A percentile compares a stretch with the other conserved stretches of the same genome.
These are phyloP conservation scores for Cataglyphis albicans DNA, from an alignment of 2,888 invertebrate species.

Conservation along the genomic window DNA sequence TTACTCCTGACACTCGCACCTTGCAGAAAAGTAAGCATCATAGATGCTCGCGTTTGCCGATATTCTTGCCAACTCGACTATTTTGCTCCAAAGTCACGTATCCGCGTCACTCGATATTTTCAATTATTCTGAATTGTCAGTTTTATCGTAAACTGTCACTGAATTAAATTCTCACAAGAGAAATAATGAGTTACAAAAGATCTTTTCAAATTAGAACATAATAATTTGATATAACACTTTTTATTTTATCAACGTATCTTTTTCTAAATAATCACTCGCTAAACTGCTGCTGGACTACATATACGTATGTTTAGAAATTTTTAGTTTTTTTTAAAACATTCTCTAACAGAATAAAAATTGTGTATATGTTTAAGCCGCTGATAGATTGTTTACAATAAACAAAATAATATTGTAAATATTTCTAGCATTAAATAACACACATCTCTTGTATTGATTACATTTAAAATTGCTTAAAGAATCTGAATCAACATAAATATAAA, in stretches of 20 bases:
- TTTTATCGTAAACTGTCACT: neutral
- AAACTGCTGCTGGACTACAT: neutral
- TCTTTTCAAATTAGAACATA: neutral
- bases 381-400: neutral
- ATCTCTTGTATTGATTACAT: too few relatives aligned
- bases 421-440: too few relatives aligned
- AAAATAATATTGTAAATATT: neutral
- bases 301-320: neutral
- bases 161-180: neutral
- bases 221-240: neutral
- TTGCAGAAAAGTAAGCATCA: slow-evolving; percentile 51
- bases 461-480: neutral
- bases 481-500: neutral
- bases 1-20: slow-evolving; percentile 54
- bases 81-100: slow-evolving; percentile 3
- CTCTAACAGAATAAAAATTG: neutral
- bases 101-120: neutral
- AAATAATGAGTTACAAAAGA: neutral
- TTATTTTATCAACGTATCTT: neutral
- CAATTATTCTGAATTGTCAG: slow-evolving; percentile 4
- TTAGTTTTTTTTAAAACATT: neutral
- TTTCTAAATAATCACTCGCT: neutral
- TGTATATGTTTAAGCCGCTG: neutral
- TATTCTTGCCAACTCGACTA: slow-evolving; percentile 29
- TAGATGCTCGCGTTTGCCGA: slow-evolving; percentile 34